phyloP scores from a whole-genome alignment of 2,797 vertebrate species.

The Fistularia tabacaria region DNA sequence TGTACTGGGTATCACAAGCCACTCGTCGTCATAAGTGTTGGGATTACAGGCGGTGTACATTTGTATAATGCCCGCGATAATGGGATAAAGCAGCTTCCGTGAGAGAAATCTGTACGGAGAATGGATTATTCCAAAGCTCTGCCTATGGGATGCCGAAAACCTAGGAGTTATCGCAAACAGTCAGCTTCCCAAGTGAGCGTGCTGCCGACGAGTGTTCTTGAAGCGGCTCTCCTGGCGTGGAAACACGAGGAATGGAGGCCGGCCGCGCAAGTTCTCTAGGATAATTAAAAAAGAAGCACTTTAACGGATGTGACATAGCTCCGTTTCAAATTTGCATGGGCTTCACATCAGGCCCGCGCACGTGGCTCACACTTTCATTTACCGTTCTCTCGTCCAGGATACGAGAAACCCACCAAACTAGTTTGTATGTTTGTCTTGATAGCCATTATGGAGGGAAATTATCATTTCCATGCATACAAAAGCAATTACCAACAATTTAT shows the following conservation, averaged over 20 bases:
- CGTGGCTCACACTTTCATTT: constrained; percentile 53
- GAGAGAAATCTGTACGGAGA: constrained; percentile 75
- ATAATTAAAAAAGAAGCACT: constrained; percentile 60
- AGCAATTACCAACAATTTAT: constrained; percentile 78
- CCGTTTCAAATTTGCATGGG: constrained; percentile 64
- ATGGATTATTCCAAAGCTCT: constrained; percentile 76
- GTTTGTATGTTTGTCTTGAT: constrained; percentile 67
- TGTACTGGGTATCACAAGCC: constrained; percentile 33
- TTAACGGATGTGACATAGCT: constrained; percentile 48
- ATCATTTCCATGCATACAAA: constrained; percentile 73
- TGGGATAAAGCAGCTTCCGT: constrained; percentile 75
- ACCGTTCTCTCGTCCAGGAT: constrained; percentile 59
- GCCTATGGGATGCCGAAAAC: constrained; percentile 70
- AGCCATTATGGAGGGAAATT: constrained; percentile 69
- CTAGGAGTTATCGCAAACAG: constrained; percentile 76
- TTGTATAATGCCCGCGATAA: constrained; percentile 80
- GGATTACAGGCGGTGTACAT: constrained; percentile 76
- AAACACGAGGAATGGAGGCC: constrained; percentile 42
- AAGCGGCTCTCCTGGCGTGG: constrained; percentile 59
- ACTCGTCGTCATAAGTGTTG: constrained; percentile 66
- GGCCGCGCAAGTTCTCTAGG: constrained; percentile 48
- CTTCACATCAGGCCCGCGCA: constrained; percentile 49
- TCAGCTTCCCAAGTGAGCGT: constrained; percentile 71
- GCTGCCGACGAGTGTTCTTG: constrained; percentile 56
- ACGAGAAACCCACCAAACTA: constrained; percentile 58